A percentile compares a stretch with the other conserved stretches of the same genome.
Conservation (phyloP, 2,797 vertebrate genomes). For the Avahi laniger region DNA sequence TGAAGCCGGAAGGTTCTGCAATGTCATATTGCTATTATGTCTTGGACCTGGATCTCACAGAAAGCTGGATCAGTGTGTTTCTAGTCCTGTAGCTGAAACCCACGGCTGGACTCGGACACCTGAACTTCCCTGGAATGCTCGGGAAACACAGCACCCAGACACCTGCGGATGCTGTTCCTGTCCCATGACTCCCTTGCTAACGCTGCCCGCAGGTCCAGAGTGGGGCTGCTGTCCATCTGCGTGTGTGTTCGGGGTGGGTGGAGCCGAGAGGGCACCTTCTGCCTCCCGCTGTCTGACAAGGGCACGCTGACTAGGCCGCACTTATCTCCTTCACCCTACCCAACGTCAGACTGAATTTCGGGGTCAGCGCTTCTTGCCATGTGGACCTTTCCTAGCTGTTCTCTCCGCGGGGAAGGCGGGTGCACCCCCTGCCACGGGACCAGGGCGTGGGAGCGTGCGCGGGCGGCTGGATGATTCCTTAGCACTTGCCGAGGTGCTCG, state of each 20-base stretch:
- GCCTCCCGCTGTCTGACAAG: not conserved
- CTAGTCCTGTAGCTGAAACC: not conserved
- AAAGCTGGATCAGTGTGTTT: not conserved
- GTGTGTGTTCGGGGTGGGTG: not conserved
- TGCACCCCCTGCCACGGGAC: not conserved
- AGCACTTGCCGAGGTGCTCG: not conserved
- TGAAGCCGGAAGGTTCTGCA: not conserved
- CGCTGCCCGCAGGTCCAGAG: not conserved
- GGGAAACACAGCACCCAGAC: no score
- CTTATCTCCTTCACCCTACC: fast-evolving
- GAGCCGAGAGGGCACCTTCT: not conserved
- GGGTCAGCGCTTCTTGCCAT: no score
- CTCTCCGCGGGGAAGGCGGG: not conserved
- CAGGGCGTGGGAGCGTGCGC: no score
- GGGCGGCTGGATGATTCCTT: no score
- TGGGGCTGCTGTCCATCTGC: not conserved
- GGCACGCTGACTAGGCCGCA: not conserved
- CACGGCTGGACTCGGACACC: fast-evolving
- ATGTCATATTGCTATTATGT: not conserved
- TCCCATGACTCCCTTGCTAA: not conserved
- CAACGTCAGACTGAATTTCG: not conserved
- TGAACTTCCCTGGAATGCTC: not conserved
- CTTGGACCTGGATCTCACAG: no score
- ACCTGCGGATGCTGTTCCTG: no score
- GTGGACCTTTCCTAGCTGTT: fast-evolving